Evolutionary conservation across 2,888 invertebrate genomes (phyloP).

Genomic region (Cacoxenus indagator): DNA sequence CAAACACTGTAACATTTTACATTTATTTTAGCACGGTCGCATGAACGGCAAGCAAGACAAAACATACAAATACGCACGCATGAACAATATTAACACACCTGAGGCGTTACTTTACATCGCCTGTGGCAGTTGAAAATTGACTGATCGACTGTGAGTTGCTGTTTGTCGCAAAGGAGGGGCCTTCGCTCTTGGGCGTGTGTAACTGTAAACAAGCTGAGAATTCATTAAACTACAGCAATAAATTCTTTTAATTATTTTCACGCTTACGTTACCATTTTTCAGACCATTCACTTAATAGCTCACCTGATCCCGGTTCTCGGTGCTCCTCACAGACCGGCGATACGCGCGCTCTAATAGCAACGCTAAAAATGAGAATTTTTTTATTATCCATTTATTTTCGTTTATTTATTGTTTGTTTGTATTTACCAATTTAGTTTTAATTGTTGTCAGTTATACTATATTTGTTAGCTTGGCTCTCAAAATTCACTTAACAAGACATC

Average conservation of each 20-base stretch:
- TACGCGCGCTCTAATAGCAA: too few species aligned
- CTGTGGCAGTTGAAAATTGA: neutral
- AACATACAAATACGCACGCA: neutral
- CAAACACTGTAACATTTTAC: constrained; percentile 3
- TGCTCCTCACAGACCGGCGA: too few species aligned
- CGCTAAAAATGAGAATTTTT: too few species aligned
- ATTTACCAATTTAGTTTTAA: too few species aligned
- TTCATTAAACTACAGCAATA: constrained; percentile 57
- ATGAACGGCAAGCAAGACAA: neutral
- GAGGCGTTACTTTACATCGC: neutral
- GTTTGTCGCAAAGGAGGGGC: neutral
- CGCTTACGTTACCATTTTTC: too few species aligned
- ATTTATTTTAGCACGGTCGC: neutral
- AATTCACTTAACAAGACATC: too few species aligned
- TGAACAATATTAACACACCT: neutral
- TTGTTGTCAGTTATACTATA: too few species aligned
- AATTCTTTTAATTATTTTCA: constrained; percentile 59
- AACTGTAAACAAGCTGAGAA: constrained; percentile 54
- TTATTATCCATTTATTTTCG: too few species aligned
- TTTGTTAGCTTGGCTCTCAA: too few species aligned
- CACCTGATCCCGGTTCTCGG: neutral
- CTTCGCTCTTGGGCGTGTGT: constrained; percentile 21
- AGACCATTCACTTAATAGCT: neutral
- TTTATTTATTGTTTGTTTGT: too few species aligned
- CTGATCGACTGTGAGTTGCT: neutral